Conservation (phyloP, 2,113 vertebrate species). For the Neogale vison region DNA sequence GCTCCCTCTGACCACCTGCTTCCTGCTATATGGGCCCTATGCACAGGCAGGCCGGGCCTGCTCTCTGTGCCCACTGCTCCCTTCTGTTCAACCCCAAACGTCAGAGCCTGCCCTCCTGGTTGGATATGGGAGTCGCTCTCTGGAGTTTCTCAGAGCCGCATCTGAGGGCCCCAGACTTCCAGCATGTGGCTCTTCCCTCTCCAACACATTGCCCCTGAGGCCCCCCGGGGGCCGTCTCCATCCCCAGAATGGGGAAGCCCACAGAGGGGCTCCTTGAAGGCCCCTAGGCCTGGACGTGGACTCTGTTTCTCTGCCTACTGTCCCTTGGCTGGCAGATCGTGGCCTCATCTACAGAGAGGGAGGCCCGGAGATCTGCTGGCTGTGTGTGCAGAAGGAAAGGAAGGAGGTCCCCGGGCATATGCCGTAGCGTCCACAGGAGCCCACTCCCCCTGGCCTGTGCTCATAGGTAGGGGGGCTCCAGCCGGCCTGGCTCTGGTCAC, state of each 20-base stretch:
- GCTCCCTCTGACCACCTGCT: too few relatives aligned
- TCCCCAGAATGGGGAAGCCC: too few relatives aligned
- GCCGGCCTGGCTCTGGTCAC: neutral
- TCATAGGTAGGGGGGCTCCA: neutral
- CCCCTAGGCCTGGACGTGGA: neutral
- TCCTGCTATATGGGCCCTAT: fast-evolving
- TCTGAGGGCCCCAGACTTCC: neutral
- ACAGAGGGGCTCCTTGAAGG: neutral
- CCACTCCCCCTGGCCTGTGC: fast-evolving
- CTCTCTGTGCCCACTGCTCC: neutral
- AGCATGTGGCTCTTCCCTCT: neutral
- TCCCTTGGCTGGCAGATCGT: fast-evolving
- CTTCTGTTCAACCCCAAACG: neutral
- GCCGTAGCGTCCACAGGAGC: neutral
- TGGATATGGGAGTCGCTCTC: neutral
- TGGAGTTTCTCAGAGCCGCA: neutral
- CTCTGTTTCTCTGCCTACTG: neutral
- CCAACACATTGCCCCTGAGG: neutral
- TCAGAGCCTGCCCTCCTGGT: neutral
- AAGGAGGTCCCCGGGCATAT: neutral
- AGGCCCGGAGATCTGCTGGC: neutral
- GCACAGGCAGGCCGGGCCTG: fast-evolving
- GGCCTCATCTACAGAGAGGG: neutral
- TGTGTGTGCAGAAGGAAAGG: neutral
- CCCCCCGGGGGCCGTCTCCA: neutral